These are phyloP conservation scores for Herminia tarsipennalis DNA, from an alignment of 2,888 invertebrate genomes.

Conservation along the genomic window DNA sequence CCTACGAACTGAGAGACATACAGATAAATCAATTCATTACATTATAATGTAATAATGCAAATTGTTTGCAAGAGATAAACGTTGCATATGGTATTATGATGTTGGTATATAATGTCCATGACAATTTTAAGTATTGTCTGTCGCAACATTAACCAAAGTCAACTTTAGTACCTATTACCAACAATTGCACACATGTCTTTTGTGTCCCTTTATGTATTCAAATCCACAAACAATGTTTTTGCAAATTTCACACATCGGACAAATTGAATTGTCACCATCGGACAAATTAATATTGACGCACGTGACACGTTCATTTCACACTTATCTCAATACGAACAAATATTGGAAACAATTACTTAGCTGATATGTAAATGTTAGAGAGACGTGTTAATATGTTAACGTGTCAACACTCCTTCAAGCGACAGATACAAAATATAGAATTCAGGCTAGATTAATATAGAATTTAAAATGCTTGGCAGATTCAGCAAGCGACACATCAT, in stretches of 20 bases:
- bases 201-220: conserved; percentile 4
- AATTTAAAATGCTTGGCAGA: conserved; percentile 27
- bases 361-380: conserved; percentile 1
- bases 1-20: too few species aligned
- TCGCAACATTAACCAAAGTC: conserved; percentile 23
- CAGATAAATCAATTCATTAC: not conserved
- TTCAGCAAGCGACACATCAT: conserved; percentile 8
- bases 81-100: conserved; percentile 11
- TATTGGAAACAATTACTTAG: conserved; percentile 3
- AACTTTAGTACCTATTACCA: conserved; percentile 9
- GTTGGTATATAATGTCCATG: conserved; percentile 9
- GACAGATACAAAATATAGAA: conserved; percentile 8
- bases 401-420: conserved; percentile 19
- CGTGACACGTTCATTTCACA: conserved; percentile 23
- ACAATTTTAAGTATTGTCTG: conserved; percentile 23
- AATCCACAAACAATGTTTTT: conserved; percentile 7
- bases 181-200: conserved; percentile 11
- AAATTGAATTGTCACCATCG: conserved; percentile 13
- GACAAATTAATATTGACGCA: conserved; percentile 31
- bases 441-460: conserved; percentile 10
- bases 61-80: not conserved
- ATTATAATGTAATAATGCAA: not conserved
- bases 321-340: conserved; percentile 21
- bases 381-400: conserved; percentile 26
- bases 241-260: conserved; percentile 16